A percentile compares a stretch with the other conserved stretches of the same genome.
phyloP scores from a whole-genome alignment of 2,113 vertebrate genomes.

The Festucalex cinctus region DNA sequence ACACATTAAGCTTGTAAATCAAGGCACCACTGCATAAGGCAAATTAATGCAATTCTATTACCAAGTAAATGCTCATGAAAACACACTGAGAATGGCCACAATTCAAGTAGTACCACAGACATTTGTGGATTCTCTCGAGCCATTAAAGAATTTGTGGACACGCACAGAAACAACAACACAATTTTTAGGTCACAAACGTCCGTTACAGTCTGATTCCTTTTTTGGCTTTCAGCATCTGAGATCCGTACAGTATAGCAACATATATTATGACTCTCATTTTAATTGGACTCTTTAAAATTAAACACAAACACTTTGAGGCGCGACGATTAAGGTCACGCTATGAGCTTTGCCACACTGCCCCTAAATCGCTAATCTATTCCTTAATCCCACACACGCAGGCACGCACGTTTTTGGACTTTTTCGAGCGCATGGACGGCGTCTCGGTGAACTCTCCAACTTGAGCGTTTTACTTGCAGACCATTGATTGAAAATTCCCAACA shows the following conservation, averaged over 20 bases:
- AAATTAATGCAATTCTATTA: background rate
- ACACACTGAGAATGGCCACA: too few relatives aligned
- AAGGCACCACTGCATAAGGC: background rate
- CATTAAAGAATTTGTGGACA: background rate
- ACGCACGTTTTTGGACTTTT: conserved; percentile 40
- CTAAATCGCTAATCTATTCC: conserved; percentile 38
- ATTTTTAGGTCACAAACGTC: conserved; percentile 16
- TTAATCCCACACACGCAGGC: conserved; percentile 8
- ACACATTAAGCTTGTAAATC: background rate
- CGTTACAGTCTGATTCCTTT: conserved; percentile 18
- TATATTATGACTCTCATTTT: conserved; percentile 47
- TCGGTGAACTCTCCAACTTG: conserved; percentile 5
- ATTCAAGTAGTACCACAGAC: background rate
- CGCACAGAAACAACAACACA: conserved; percentile 4
- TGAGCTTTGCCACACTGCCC: conserved; percentile 10
- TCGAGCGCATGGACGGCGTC: conserved; percentile 11
- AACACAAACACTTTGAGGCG: conserved; percentile 26
- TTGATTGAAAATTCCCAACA: conserved; percentile 5
- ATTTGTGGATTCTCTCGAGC: background rate
- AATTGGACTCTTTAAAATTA: conserved; percentile 43
- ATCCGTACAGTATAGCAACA: conserved; percentile 49
- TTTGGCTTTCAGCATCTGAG: conserved; percentile 69
- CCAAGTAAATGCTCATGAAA: background rate
- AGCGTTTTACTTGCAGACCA: conserved; percentile 12
- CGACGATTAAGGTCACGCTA: conserved; percentile 34